Evolutionary conservation across 2,113 vertebrate genomes (phyloP).

Genomic region (Myotis yumanensis): DNA sequence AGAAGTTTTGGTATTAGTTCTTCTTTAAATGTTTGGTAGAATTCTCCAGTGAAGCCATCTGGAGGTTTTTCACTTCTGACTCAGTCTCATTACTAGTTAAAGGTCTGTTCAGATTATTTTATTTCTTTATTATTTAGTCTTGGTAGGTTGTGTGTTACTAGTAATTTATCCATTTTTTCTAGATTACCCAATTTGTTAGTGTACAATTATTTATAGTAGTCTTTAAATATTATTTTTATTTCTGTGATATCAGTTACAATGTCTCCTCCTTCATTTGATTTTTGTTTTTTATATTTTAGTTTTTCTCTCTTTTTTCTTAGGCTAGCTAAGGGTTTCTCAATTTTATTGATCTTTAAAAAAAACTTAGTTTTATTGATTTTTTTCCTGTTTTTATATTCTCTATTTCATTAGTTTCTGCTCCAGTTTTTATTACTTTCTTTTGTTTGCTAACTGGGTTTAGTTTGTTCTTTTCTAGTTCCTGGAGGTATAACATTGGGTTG

Average conservation of each 20-base stretch:
- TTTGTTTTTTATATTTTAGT: neutral
- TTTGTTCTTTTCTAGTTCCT: neutral
- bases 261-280: neutral
- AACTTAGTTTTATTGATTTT: neutral
- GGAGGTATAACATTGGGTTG: neutral
- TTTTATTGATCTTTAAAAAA: neutral
- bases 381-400: neutral
- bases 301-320: neutral
- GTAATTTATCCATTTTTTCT: neutral
- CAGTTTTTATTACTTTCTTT: neutral
- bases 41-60: neutral
- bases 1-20: neutral
- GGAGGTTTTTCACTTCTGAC: neutral
- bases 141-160: neutral
- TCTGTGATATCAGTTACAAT: neutral
- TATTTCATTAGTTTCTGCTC: neutral
- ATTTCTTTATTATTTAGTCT: neutral
- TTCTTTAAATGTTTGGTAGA: neutral
- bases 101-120: neutral
- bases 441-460: neutral
- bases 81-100: neutral
- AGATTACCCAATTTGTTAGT: neutral
- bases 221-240: slow-evolving; percentile 13
- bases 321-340: neutral
- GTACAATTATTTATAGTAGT: neutral